Conservation (phyloP, 2,797 vertebrate genomes). For the Macropodus opercularis region DNA sequence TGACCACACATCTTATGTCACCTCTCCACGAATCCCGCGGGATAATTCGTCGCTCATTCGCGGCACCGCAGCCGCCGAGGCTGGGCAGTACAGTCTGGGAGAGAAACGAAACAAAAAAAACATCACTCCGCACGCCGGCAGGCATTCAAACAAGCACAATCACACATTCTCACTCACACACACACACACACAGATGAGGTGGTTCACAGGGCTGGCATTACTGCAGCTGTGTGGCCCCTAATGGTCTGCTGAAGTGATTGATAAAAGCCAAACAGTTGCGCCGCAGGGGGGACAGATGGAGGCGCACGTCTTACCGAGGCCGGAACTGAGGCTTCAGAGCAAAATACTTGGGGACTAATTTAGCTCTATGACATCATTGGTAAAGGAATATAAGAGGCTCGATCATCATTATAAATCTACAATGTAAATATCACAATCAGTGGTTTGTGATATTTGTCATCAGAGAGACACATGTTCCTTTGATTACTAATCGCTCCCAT, state of each 20-base stretch:
- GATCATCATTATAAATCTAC: conserved; percentile 43
- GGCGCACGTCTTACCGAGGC: conserved; percentile 60
- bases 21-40: conserved; percentile 60
- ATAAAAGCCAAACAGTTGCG: conserved; percentile 76
- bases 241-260: conserved; percentile 75
- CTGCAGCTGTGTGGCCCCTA: conserved; percentile 70
- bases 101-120: too few species aligned
- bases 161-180: conserved; percentile 47
- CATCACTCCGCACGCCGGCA: conserved; percentile 30
- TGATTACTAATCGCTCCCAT: conserved; percentile 51
- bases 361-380: conserved; percentile 42
- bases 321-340: conserved; percentile 48
- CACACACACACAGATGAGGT: conserved; percentile 58
- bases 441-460: too few species aligned
- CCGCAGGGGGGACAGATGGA: conserved; percentile 68
- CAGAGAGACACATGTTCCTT: conserved; percentile 31
- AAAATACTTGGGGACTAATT: conserved; percentile 36
- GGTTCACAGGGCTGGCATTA: conserved; percentile 67
- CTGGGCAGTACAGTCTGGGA: conserved; percentile 45
- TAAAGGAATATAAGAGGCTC: conserved; percentile 47
- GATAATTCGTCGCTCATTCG: conserved; percentile 62
- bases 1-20: conserved; percentile 67
- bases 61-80: conserved; percentile 2
- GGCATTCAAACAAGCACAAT: conserved; percentile 44
- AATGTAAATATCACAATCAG: conserved; percentile 55